These are phyloP conservation scores for Cardiocondyla obscurior DNA, from an alignment of 1,140 invertebrate genomes.

Conservation along the genomic window DNA sequence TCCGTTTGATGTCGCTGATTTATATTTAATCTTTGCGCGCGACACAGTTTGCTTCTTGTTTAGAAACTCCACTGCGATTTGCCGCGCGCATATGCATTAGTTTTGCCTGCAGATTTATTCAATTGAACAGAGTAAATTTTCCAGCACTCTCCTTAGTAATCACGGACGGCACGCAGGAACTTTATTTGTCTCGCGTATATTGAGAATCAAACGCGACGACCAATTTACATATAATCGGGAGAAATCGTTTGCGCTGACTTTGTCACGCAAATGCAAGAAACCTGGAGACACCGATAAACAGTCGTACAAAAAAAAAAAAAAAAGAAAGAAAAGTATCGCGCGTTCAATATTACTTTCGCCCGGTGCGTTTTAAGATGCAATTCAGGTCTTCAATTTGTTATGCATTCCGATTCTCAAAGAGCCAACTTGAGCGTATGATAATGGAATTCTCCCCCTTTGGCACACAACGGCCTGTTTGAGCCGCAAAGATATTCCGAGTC, in stretches of 20 bases:
- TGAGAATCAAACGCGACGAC: not conserved
- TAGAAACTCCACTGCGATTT: not conserved
- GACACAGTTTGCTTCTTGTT: not conserved
- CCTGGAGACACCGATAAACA: not conserved
- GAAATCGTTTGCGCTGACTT: not conserved
- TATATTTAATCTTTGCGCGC: not conserved
- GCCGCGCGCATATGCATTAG: not conserved
- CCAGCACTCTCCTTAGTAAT: not conserved
- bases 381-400: slow-evolving; percentile 38
- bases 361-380: slow-evolving; percentile 28
- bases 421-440: slow-evolving; percentile 37
- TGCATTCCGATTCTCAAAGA: slow-evolving; percentile 52
- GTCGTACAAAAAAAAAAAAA: not conserved
- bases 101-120: not conserved
- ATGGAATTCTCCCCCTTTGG: slow-evolving; percentile 41
- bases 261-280: slow-evolving; percentile 5
- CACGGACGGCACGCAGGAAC: not conserved
- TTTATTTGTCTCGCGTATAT: slow-evolving; percentile 4
- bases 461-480: slow-evolving; percentile 16
- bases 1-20: not conserved
- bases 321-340: not conserved
- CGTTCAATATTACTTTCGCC: slow-evolving; percentile 33
- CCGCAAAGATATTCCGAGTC: slow-evolving; percentile 19
- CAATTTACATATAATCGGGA: slow-evolving; percentile 22
- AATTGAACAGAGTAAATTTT: not conserved